Base-by-base conservation (phyloP, 2,888 invertebrate species). In the Rhagophthalmus giganteus region DNA sequence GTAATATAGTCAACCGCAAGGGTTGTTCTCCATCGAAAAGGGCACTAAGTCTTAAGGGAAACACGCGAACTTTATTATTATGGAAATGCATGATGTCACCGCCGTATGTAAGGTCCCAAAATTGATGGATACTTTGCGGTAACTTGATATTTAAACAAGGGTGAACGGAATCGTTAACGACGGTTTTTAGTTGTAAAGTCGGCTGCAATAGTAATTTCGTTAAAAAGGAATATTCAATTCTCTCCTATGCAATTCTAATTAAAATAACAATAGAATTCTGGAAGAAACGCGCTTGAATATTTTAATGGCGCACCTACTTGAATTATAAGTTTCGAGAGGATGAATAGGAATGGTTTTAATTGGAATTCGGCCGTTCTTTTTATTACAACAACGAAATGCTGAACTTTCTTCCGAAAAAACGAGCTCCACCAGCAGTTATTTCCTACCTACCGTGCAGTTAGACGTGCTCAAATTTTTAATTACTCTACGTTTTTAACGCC, bases 191-290 rank as follows among this genome's bases (percentile, higher is more conserved):
- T 46, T 20, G 35, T 15, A 31, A 31, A 34, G 42, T 52, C 32
- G 44, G 27, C 48, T 57, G 46, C 58, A 58, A 62, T 60, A 60
- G 62, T 64, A 67, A 68, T 68, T 68, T 64, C 64, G 65, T 68
- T 66, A 67, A 61, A 60, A 53, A 57, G n/a, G 59, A 62, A 66
- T 63, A 63, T 64, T 57, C 60, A 61, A 60, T 59, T 60, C 51
- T 57, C 66, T 60, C 66, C 60, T 65, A 65, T 62, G 62, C 62
- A 63, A 61, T 61, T 61, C 57, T 62, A 68, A 68, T 70, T 69
- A 68, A 68, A 67, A 65, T 64, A 65, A 71, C 70, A 70, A 71
- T 70, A 57, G 67, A 66, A 66, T 64, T 67, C 62, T 60, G 61
- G 59, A 61, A 58, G 63, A 65, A 66, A 63, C 63, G 62, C 57